phyloP scores from a whole-genome alignment of 2,888 invertebrate species.

The Dioctria linearis region DNA sequence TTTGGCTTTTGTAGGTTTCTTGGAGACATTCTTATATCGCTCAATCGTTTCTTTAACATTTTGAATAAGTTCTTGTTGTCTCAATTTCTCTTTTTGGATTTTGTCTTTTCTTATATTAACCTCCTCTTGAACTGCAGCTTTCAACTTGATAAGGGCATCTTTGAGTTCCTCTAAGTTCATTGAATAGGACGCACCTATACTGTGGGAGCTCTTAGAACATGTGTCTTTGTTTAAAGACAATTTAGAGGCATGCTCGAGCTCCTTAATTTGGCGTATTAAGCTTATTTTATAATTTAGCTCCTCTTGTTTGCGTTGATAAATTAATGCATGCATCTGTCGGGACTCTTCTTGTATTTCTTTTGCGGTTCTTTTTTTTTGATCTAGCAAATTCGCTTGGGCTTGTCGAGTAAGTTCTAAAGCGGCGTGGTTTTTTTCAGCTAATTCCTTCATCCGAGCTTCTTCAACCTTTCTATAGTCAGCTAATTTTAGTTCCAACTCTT shows the following conservation, averaged over 20 bases:
- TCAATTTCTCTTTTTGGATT: slow-evolving; percentile 49
- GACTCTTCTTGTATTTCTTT: slow-evolving; percentile 50
- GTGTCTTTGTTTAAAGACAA: slow-evolving; percentile 2
- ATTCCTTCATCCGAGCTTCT: slow-evolving; percentile 61
- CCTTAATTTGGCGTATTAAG: slow-evolving; percentile 55
- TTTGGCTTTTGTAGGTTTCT: background rate
- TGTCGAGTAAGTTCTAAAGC: background rate
- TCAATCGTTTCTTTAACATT: slow-evolving; percentile 49
- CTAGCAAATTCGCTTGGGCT: slow-evolving; percentile 33
- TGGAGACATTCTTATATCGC: slow-evolving; percentile 41
- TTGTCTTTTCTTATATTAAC: slow-evolving; percentile 23
- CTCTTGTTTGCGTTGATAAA: slow-evolving; percentile 26
- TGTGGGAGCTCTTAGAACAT: background rate
- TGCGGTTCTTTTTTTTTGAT: slow-evolving; percentile 33
- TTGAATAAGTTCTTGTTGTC: slow-evolving; percentile 47
- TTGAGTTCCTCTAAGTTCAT: slow-evolving; percentile 50
- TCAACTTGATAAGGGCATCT: slow-evolving; percentile 33
- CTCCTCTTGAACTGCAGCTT: slow-evolving; percentile 25
- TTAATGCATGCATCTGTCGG: background rate
- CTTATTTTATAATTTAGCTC: slow-evolving; percentile 54
- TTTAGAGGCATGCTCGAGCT: slow-evolving; percentile 52
- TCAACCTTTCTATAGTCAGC: slow-evolving; percentile 73
- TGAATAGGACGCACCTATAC: slow-evolving; percentile 26
- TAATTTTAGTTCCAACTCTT: slow-evolving; percentile 72
- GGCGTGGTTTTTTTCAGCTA: slow-evolving; percentile 26